A percentile compares a stretch with the other conserved stretches of the same genome.
Conservation (phyloP, 2,113 vertebrate genomes). For the Perognathus longimembris region DNA sequence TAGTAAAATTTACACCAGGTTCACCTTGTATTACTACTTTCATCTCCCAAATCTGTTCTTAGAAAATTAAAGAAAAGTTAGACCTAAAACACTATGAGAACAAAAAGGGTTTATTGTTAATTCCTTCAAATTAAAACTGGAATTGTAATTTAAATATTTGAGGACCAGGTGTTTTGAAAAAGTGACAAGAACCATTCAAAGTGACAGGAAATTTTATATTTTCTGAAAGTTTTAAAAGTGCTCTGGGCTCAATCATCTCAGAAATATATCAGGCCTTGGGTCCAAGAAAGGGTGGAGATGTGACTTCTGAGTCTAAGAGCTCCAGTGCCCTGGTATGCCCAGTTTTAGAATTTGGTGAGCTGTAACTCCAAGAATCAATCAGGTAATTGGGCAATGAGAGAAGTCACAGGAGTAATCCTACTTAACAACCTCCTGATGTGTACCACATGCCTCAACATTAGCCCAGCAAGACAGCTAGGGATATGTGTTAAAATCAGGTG, state of each 20-base stretch:
- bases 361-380: conserved; percentile 52
- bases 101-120: conserved; percentile 62
- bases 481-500: conserved; percentile 43
- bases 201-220: conserved; percentile 45
- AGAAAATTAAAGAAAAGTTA: conserved; percentile 73
- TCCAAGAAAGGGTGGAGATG: neutral
- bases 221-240: conserved; percentile 43
- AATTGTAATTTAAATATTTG: conserved; percentile 74
- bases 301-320: conserved; percentile 4
- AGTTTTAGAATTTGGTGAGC: conserved; percentile 29
- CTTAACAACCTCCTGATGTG: conserved; percentile 53
- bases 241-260: neutral
- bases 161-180: conserved; percentile 64
- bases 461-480: conserved; percentile 48
- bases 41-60: conserved; percentile 75
- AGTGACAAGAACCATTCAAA: conserved; percentile 57
- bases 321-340: neutral
- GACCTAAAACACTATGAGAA: conserved; percentile 47
- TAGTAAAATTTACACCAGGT: conserved; percentile 83
- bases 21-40: conserved; percentile 84
- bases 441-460: conserved; percentile 30
- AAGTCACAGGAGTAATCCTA: conserved; percentile 9
- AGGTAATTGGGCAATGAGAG: conserved; percentile 57
- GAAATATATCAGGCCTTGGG: neutral
- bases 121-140: conserved; percentile 65